phyloP scores from a whole-genome alignment of 1,140 invertebrate species.

The Drosophila nikananu region DNA sequence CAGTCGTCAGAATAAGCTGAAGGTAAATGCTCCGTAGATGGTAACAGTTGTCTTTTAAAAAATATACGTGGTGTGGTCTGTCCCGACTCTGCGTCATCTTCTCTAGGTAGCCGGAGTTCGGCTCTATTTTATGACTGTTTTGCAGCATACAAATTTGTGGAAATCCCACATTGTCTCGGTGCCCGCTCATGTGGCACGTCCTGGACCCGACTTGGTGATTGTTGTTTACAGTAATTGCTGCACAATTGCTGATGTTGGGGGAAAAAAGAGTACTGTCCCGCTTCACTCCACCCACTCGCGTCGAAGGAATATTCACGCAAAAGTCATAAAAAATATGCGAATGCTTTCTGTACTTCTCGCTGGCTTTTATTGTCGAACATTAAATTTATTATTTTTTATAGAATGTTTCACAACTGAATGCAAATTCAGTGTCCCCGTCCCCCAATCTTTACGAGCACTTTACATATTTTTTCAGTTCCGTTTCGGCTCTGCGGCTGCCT shows the following conservation, averaged over 20 bases:
- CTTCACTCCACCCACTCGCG: constrained; percentile 3
- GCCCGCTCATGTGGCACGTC: constrained; percentile 34
- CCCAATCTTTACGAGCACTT: constrained; percentile 33
- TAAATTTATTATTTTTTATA: constrained; percentile 84
- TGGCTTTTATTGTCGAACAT: constrained; percentile 75
- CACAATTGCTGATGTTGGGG: constrained; percentile 63
- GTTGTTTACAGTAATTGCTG: constrained; percentile 80
- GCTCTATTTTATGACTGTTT: constrained; percentile 50
- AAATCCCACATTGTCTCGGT: constrained; percentile 56
- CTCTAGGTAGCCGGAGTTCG: constrained; percentile 24
- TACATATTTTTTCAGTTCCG: constrained; percentile 57
- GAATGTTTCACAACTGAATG: constrained; percentile 83
- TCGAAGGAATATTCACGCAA: constrained; percentile 65
- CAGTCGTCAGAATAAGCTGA: neutral
- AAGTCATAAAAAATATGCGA: constrained; percentile 81
- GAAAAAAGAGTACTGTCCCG: constrained; percentile 32
- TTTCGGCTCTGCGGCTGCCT: constrained; percentile 47
- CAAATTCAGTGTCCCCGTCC: constrained; percentile 58
- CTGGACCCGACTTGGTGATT: constrained; percentile 63
- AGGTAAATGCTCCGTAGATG: neutral
- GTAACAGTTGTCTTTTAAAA: neutral
- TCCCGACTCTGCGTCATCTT: neutral
- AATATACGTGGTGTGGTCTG: neutral
- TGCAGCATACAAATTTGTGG: constrained; percentile 22
- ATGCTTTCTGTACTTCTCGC: constrained; percentile 48